A percentile compares a stretch with the other conserved stretches of the same genome.
These are phyloP conservation scores for Thymallus thymallus DNA, from an alignment of 2,113 vertebrate species.

Conservation along the genomic window DNA sequence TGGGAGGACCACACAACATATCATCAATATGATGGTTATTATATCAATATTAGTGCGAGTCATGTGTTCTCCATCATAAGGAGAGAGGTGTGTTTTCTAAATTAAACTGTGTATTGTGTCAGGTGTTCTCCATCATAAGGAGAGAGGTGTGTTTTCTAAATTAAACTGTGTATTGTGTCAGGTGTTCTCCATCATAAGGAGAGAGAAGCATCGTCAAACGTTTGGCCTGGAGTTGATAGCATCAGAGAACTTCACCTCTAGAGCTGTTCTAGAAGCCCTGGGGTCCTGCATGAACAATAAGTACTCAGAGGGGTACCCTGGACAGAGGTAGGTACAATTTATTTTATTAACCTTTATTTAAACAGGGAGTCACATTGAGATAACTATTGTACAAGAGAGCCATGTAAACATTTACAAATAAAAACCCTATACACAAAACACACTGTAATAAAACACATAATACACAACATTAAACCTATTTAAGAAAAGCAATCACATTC, in stretches of 20 bases:
- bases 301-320: slow-evolving; percentile 96
- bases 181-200: slow-evolving; percentile 92
- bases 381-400: too few relatives aligned
- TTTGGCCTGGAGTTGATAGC: slow-evolving; percentile 91
- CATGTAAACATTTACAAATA: too few relatives aligned
- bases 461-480: too few relatives aligned
- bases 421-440: too few relatives aligned
- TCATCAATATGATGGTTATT: too few relatives aligned
- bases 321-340: slow-evolving; percentile 85
- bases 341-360: too few relatives aligned
- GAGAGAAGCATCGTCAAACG: slow-evolving; percentile 89
- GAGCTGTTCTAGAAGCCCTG: slow-evolving; percentile 93
- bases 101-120: slow-evolving; percentile 12
- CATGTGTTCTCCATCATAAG: too few relatives aligned
- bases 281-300: slow-evolving; percentile 98
- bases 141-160: too few relatives aligned
- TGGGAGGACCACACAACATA: too few relatives aligned
- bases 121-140: slow-evolving; percentile 88
- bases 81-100: not conserved
- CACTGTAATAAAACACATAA: too few relatives aligned
- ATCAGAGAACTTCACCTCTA: slow-evolving; percentile 94
- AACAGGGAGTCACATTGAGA: not conserved
- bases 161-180: slow-evolving; percentile 49
- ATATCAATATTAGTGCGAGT: too few relatives aligned
- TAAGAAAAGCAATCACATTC: too few relatives aligned